These are phyloP conservation scores for Anarhynchus alexandrinus DNA, from an alignment of 2,113 vertebrate genomes.

Conservation along the genomic window DNA sequence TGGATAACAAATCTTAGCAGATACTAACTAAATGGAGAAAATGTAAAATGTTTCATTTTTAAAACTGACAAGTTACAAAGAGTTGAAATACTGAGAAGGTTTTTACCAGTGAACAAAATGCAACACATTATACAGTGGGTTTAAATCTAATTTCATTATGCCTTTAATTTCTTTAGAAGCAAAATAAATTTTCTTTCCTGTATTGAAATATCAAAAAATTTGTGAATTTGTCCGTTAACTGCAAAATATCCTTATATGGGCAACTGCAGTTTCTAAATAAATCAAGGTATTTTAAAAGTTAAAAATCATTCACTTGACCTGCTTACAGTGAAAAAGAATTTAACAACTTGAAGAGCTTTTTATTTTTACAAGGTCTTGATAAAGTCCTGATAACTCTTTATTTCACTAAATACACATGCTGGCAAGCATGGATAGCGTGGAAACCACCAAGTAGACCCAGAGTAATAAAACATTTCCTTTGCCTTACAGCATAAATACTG, in stretches of 20 bases:
- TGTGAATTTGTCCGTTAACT: not conserved
- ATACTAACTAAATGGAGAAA: slow-evolving; percentile 16
- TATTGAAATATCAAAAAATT: not conserved
- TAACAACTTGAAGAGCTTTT: not conserved
- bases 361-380: not conserved
- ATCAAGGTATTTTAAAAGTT: not conserved
- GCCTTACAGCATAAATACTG: not conserved
- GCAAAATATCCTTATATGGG: not conserved
- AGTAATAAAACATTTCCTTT: slow-evolving; percentile 31
- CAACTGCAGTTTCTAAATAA: not conserved
- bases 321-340: not conserved
- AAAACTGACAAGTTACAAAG: not conserved
- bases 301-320: not conserved
- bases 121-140: not conserved
- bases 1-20: not conserved
- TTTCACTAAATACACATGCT: not conserved
- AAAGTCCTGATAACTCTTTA: not conserved
- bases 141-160: not conserved
- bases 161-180: not conserved
- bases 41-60: not conserved
- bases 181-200: not conserved
- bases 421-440: not conserved
- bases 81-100: not conserved
- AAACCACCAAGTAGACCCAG: slow-evolving; percentile 54
- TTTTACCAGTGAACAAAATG: slow-evolving; percentile 22